phyloP scores from a whole-genome alignment of 2,888 invertebrate species.

The Allophyes oxyacanthae region DNA sequence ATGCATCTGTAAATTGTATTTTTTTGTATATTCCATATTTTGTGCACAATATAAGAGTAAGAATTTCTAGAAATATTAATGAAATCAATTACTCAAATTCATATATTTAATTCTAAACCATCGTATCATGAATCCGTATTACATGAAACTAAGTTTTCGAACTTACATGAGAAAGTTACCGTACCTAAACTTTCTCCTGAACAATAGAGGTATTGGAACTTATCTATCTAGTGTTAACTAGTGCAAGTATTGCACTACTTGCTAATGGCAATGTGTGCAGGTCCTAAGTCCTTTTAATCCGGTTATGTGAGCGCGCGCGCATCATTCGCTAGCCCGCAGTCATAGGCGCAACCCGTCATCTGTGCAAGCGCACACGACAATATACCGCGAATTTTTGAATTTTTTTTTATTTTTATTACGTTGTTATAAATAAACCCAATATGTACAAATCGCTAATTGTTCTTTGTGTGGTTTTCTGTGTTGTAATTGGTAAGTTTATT shows the following conservation, averaged over 20 bases:
- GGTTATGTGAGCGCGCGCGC: conserved; percentile 75
- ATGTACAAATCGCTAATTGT: conserved; percentile 81
- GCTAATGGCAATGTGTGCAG: conserved; percentile 64
- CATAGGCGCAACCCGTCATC: conserved; percentile 68
- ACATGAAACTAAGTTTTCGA: neutral
- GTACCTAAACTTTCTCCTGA: conserved; percentile 34
- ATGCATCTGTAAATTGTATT: too few relatives aligned
- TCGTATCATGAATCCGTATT: too few relatives aligned
- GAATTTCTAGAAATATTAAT: too few relatives aligned
- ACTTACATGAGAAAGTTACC: conserved; percentile 40
- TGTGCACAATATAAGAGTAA: too few relatives aligned
- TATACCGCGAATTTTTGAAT: conserved; percentile 52
- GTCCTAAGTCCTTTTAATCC: conserved; percentile 77
- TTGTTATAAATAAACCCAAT: conserved; percentile 42
- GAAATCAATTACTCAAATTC: too few relatives aligned
- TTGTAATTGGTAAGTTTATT: conserved; percentile 78
- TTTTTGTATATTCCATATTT: too few relatives aligned
- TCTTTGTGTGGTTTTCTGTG: conserved; percentile 78
- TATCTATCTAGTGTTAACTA: conserved; percentile 41
- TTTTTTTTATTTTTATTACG: conserved; percentile 36
- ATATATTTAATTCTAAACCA: too few relatives aligned
- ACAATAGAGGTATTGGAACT: conserved; percentile 32
- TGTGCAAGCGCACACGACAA: conserved; percentile 51
- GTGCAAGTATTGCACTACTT: conserved; percentile 48
- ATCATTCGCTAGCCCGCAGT: conserved; percentile 78